These are phyloP conservation scores for Pica pica DNA, from an alignment of 2,113 vertebrate species.

Conservation along the genomic window DNA sequence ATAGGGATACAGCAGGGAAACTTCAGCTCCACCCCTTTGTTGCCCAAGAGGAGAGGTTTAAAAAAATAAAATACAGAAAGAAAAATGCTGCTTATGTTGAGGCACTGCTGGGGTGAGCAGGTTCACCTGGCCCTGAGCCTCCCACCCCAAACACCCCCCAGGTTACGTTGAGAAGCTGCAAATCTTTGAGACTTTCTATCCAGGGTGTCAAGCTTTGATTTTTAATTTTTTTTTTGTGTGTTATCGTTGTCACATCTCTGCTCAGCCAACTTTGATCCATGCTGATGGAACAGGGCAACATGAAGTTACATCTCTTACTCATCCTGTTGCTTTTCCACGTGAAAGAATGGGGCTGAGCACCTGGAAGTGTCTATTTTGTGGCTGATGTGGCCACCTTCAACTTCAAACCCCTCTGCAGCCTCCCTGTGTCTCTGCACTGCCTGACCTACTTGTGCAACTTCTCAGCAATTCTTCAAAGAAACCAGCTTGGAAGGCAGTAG, in stretches of 20 bases:
- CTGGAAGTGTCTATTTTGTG: neutral
- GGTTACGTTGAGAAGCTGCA: fast-evolving
- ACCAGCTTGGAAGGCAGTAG: neutral
- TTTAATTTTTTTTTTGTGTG: neutral
- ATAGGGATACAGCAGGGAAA: neutral
- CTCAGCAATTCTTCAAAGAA: neutral
- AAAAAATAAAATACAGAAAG: neutral
- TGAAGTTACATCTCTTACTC: neutral
- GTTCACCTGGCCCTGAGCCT: neutral
- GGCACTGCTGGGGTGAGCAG: neutral
- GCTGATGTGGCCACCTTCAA: neutral
- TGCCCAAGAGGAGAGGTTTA: neutral
- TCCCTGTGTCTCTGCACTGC: neutral
- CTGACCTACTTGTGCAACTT: neutral
- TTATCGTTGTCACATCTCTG: fast-evolving
- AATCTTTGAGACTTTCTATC: neutral
- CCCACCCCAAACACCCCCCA: neutral
- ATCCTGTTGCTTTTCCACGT: neutral
- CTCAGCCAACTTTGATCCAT: fast-evolving
- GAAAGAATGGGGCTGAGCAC: neutral
- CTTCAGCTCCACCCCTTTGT: fast-evolving
- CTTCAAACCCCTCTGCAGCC: neutral
- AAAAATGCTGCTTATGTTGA: neutral
- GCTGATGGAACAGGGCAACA: neutral
- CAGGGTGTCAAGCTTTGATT: neutral